Conservation (phyloP, 1,140 invertebrate genomes). For the Pseudomyrmex sp. region DNA sequence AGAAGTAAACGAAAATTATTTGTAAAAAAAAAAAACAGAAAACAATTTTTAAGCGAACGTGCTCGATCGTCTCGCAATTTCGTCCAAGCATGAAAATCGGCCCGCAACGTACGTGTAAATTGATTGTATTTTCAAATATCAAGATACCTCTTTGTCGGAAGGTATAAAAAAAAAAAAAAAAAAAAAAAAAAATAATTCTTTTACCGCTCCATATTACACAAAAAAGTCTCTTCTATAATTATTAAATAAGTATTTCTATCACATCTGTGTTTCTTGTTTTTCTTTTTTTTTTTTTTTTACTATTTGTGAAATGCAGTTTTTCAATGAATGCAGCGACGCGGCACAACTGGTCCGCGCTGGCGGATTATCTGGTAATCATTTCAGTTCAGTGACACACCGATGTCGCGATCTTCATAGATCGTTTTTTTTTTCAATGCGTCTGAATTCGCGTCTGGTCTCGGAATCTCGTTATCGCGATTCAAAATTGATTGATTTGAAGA, state of each 20-base stretch:
- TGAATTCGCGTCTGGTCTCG: too few species aligned
- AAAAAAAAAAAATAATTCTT: slow-evolving; percentile 23
- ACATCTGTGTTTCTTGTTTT: background rate
- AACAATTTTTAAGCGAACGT: background rate
- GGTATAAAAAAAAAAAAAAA: slow-evolving; percentile 39
- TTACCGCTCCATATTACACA: slow-evolving; percentile 22
- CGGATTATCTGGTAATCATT: slow-evolving; percentile 39
- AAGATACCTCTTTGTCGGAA: slow-evolving; percentile 16
- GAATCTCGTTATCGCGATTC: too few species aligned
- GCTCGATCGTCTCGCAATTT: background rate
- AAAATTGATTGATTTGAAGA: too few species aligned
- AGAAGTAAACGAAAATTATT: background rate
- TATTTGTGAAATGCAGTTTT: slow-evolving; percentile 22
- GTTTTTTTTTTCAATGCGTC: too few species aligned
- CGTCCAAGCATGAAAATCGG: background rate
- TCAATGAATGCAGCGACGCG: slow-evolving; percentile 6
- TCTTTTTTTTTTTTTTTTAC: background rate
- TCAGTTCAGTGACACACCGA: slow-evolving; percentile 15
- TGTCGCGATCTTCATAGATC: too few species aligned
- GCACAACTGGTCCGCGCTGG: background rate
- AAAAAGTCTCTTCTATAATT: background rate
- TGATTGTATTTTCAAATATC: background rate
- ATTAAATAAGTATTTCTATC: slow-evolving; percentile 29
- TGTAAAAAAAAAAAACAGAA: background rate
- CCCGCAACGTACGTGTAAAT: background rate